Evolutionary conservation across 2,113 vertebrate genomes (phyloP).

Genomic region (Probosciger aterrimus): DNA sequence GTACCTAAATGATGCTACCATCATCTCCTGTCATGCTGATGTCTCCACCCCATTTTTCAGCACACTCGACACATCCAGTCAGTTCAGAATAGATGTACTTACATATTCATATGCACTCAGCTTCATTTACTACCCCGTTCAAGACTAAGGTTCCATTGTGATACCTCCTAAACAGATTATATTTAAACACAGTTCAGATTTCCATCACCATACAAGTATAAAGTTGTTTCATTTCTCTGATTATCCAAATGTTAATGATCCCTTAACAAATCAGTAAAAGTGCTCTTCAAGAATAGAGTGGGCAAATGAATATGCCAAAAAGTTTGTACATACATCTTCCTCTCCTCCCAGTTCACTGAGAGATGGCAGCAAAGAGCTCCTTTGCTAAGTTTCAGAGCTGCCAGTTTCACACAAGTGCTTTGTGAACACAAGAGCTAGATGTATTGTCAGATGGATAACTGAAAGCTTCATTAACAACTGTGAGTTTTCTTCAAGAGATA

Average conservation of each 20-base stretch:
- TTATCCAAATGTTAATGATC: not conserved
- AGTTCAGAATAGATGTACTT: not conserved
- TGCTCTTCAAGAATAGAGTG: not conserved
- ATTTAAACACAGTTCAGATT: not conserved
- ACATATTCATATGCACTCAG: not conserved
- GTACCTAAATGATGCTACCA: not conserved
- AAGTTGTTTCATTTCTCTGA: not conserved
- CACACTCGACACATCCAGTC: not conserved
- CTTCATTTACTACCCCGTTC: not conserved
- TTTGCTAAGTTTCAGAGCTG: not conserved
- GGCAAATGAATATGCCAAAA: not conserved
- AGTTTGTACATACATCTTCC: not conserved
- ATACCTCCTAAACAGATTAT: not conserved
- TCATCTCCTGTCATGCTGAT: not conserved
- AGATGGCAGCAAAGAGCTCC: constrained; percentile 43
- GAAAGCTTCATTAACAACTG: not conserved
- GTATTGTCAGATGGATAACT: not conserved
- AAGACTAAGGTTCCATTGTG: not conserved
- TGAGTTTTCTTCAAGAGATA: not conserved
- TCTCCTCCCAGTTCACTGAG: not conserved
- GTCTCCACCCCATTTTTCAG: not conserved
- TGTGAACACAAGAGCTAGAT: not conserved
- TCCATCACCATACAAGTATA: not conserved
- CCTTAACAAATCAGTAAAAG: not conserved
- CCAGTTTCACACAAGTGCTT: not conserved